Evolutionary conservation across 1,140 invertebrate species (phyloP), one percentile per base, ranked within the genome.

Genomic region (Pentalonia nigronervosa): DNA sequence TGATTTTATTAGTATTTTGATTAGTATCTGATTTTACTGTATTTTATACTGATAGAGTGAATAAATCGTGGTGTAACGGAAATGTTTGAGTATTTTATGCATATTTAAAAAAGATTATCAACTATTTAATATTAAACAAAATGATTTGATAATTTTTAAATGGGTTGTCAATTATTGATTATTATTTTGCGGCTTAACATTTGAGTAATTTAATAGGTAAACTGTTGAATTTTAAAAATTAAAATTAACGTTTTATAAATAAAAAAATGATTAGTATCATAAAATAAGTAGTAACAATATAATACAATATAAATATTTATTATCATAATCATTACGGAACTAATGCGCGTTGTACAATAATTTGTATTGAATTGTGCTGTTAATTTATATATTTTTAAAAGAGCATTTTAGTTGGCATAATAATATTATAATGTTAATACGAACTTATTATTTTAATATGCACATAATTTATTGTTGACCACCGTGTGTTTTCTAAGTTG

Each of bases 401-500:
- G 14, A n/a, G 14, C 14, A 17, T 76, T 76, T 34, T 30, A n/a
- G 14, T 76, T 76, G n/a, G 60, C 3, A 76, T 14, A 76, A 76
- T 76, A 34, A 76, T 76, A 67, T 67, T 67, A 76, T 76, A 76
- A 76, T 76, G 14, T n/a, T n/a, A n/a, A 34, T 76, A n/a, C n/a
- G 4, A 76, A 76, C 60, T 76, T n/a, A n/a, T 76, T 76, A n/a
- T 76, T 76, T n/a, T 34, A n/a, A 76, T 20, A 76, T 76, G 60
- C 81, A 23, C 81, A 36, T 45, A 45, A 84, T 84, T 48, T 48
- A 87, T 87, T n/a, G 83, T 84, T 84, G 83, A 84, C 83, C 83
- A 45, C 83, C 23, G 83, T 25, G 41, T 30, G 25, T 87, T 87
- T 47, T 47, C 45, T 87, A 84, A 84, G 34, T 84, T 41, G 21